These are phyloP conservation scores for Macrobrachium nipponense DNA, from an alignment of 1,140 invertebrate species.

Conservation along the genomic window DNA sequence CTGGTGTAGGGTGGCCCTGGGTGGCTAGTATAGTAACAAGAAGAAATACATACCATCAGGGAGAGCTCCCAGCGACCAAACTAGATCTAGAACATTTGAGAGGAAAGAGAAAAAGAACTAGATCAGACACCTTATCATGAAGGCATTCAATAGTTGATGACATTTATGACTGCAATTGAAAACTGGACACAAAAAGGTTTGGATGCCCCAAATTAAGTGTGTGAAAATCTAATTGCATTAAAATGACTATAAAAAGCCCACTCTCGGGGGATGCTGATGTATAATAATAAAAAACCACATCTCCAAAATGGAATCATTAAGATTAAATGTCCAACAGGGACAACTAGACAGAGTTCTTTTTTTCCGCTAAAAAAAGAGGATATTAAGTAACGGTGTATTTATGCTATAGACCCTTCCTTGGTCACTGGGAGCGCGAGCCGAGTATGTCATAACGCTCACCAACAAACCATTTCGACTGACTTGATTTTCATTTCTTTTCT, in stretches of 20 bases:
- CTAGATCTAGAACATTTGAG: conserved; percentile 87
- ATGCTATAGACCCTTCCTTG: conserved; percentile 61
- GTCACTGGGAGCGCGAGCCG: conserved; percentile 63
- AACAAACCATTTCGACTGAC: conserved; percentile 40
- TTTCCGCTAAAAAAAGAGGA: conserved; percentile 45
- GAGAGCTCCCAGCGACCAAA: conserved; percentile 97
- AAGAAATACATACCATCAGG: conserved; percentile 86
- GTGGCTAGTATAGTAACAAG: conserved; percentile 43
- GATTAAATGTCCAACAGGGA: conserved; percentile 57
- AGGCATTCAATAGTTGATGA: conserved; percentile 52
- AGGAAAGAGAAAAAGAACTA: conserved; percentile 67
- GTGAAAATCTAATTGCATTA: conserved; percentile 37
- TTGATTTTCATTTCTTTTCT: neutral
- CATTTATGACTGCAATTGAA: conserved; percentile 40
- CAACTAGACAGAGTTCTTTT: conserved; percentile 17
- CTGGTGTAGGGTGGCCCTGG: conserved; percentile 38
- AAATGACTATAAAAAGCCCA: conserved; percentile 1
- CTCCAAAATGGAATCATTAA: conserved; percentile 13
- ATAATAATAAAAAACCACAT: conserved; percentile 26
- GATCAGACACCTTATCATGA: conserved; percentile 64
- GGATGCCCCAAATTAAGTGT: conserved; percentile 58
- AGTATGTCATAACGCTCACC: conserved; percentile 62
- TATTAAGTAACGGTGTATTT: conserved; percentile 14
- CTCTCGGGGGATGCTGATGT: conserved; percentile 11
- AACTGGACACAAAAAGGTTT: conserved; percentile 64